Evolutionary conservation across 2,888 invertebrate species (phyloP).

Genomic region (Brachypalpus laphriformis): DNA sequence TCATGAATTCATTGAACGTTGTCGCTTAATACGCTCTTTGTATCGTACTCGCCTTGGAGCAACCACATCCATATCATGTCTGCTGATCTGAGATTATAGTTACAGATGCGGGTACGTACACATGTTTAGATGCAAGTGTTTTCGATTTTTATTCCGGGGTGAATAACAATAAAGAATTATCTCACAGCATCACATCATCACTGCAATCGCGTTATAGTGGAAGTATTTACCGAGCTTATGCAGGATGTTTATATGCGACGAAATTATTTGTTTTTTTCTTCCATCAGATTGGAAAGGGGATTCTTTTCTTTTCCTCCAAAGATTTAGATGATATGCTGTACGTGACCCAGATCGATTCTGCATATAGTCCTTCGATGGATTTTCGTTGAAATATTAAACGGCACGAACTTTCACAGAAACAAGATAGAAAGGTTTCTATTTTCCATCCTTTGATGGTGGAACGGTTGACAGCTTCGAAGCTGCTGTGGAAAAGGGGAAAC

Average conservation of each 20-base stretch:
- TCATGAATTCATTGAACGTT: constrained; percentile 68
- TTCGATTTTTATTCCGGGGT: constrained; percentile 19
- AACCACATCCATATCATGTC: constrained; percentile 30
- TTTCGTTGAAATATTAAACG: constrained; percentile 30
- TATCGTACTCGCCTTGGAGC: constrained; percentile 4
- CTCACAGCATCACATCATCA: constrained; percentile 15
- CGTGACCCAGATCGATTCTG: constrained; percentile 56
- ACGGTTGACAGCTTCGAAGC: neutral
- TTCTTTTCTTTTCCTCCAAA: neutral
- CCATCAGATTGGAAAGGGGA: neutral
- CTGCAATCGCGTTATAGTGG: neutral
- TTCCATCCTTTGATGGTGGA: constrained; percentile 15
- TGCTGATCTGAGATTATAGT: constrained; percentile 54
- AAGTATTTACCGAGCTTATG: constrained; percentile 26
- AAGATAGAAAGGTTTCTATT: constrained; percentile 10
- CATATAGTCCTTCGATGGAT: neutral
- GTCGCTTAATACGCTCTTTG: constrained; percentile 64
- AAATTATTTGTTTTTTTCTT: no score
- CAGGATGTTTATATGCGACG: no score
- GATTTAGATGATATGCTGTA: constrained; percentile 44
- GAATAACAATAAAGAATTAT: constrained; percentile 47
- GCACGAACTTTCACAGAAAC: constrained; percentile 30
- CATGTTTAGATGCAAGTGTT: constrained; percentile 62
- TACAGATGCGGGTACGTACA: constrained; percentile 61
- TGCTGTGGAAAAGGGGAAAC: neutral